Base-by-base conservation (phyloP, 2,888 invertebrate species). In the Eupithecia abbreviata region DNA sequence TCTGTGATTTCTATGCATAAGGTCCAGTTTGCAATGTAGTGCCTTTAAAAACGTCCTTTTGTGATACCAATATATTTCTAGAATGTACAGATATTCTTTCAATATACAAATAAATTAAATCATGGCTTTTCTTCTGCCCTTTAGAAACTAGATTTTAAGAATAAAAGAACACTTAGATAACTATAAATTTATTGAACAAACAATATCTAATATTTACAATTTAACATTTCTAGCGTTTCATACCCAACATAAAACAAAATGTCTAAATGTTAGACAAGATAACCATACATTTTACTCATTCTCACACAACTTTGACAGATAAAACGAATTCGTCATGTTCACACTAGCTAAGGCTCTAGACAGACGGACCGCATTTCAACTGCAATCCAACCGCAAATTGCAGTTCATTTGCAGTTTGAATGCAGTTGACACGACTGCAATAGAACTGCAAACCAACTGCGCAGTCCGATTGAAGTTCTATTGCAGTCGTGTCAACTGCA, bases 61-160 rank as follows among this genome's bases (percentile, higher is more conserved):
- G 94, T 94, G 94, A 94, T 94, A 94, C 87, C 82, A 80, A 80
- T 83, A 82, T 91, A 90, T 89, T 92, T 92, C 92, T 93, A 92
- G 88, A 91, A 88, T 94, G 93, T 94, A 94, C 91, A 94, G 93
- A 91, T 90, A 93, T 92, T 91, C 93, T 92, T 93, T 91, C 90
- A 94, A 92, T 93, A 94, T 91, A 92, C 91, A 93, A 84, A 84
- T 86, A 85, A 89, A 89, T 79, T 72, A 77, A 82, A 74, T 71
- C 67, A 83, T 75, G 69, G 9, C 80, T 85, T 85, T 85, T 81
- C 83, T 86, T 83, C 5, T 9, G 43, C 7, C 45, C 58, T 1
- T 15, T 3, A 18, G 51, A n/a, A 15, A n/a, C n/a, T n/a, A 66
- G 41, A 41, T 66, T 41, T 43, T n/a, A 42, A 15, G 0, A 43